Base-by-base conservation (phyloP, 2,797 vertebrate genomes). In the Lindbergichthys nudifrons region DNA sequence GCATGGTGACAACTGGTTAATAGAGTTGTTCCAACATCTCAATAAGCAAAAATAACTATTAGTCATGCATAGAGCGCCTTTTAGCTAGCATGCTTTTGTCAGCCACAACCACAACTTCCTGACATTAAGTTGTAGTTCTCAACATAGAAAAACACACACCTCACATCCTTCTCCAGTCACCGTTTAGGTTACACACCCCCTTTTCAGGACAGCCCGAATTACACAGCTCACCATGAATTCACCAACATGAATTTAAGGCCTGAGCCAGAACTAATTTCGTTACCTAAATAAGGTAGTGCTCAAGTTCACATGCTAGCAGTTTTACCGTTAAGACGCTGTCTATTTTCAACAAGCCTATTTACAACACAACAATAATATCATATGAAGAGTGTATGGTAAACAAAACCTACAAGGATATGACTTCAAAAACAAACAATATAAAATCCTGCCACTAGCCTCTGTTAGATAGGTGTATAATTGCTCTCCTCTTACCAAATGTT, bases 401-500 rank as follows among this genome's bases (percentile, higher is more conserved):
- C 10, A 15, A 57, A 53, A 58, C 21, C 32, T 46, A 26, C 42
- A 41, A 36, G 3, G 15, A 26, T 71, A 43, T 52, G 43, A 48
- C 60, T 32, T 12, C 13, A 59, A 72, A 11, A 65, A 58, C 69
- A 63, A 18, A 3, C 72, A 15, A 52, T 72, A 70, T 23, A 18
- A 2, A 60, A 46, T 53, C 64, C 54, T 42, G 58, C 45, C 66
- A 43, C 57, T 43, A 48, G 21, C 52, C 47, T 72, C 15, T 56
- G 19, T 52, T 80, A 61, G 30, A 56, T 41, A 62, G 14, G 54
- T 3, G 1, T 50, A 70, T 10, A 32, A 26, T 46, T 5, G 19
- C 60, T 53, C 5, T 62, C n/a, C 12, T 74, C 90, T 89, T 86
- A 92, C 91, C 91, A 74, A 82, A 83, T 42, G 76, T 79, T 72